Evolutionary conservation across 1,140 invertebrate species (phyloP).

Genomic region (Cydia amplana): DNA sequence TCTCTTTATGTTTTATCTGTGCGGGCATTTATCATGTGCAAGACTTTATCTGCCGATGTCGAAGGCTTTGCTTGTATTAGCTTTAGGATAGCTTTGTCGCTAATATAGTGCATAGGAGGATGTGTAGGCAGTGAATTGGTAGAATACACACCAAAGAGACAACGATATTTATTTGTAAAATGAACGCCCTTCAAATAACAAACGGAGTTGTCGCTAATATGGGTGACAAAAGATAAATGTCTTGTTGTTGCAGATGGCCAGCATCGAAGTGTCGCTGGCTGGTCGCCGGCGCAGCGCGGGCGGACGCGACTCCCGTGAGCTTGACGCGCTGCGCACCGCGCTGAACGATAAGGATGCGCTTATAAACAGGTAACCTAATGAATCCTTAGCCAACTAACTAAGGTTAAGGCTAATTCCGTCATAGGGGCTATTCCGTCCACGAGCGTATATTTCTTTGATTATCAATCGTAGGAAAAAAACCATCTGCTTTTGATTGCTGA

Average conservation of each 20-base stretch:
- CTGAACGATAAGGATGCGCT: conserved; percentile 90
- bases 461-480: no score
- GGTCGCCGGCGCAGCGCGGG: conserved; percentile 82
- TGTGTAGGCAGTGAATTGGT: neutral
- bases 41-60: neutral
- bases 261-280: conserved; percentile 89
- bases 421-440: no score
- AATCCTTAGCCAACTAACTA: neutral
- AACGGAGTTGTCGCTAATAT: no score
- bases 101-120: neutral
- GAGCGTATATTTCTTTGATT: no score
- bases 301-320: conserved; percentile 74
- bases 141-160: neutral
- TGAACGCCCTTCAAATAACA: no score
- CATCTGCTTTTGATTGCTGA: no score
- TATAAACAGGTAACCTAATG: conserved; percentile 84
- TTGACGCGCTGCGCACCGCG: conserved; percentile 86
- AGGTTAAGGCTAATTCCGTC: no score
- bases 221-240: neutral
- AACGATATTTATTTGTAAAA: no score
- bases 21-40: neutral
- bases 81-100: neutral
- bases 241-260: conserved; percentile 86
- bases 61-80: neutral
- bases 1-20: neutral